Base-by-base conservation (phyloP, 1,140 invertebrate species). In the Drosophila obscura region DNA sequence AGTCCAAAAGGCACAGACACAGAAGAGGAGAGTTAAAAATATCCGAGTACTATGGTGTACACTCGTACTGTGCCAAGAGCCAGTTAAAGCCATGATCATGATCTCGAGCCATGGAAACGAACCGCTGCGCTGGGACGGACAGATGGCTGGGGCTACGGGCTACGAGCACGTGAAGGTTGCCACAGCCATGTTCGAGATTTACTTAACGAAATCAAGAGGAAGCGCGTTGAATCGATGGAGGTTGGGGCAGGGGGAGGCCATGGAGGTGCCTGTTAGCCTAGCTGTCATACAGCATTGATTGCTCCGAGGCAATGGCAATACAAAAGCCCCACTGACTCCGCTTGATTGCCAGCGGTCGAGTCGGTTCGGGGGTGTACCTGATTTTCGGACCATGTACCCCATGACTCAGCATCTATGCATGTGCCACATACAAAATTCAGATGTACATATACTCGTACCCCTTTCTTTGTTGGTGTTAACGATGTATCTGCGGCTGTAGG, bases 41-140 rank as follows among this genome's bases (percentile, higher is more conserved):
- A 87, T 83, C 67, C 69, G 55, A 79, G 35, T 39, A 65, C 71
- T 67, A 53, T 61, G 9, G 35, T 6, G 35, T 39, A 31, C 31
- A 68, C 67, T 69, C 58, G 73, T 59, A 68, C 68, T 73, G 62
- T 66, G 78, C 78, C 82, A 88, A 88, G 79, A 88, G 83, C 83
- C 84, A 88, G 83, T 88, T 88, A 88, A 88, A 83, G 83, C 83
- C 83, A 89, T 88, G 83, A 88, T 88, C 83, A 89, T 88, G 83
- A 88, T 88, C 83, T 87, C 81, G 53, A 80, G 77, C 82, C 82
- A 85, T 85, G 82, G 80, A 78, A 68, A 72, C 51, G 28, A 39
- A 39, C 11, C 35, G 11, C 57, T 43, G 41, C 65, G 60, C 39
- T 16, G 48, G 61, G 59, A 67, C 64, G 48, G 73, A 82, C 67